These are phyloP conservation scores for Malacoraja senta DNA, from an alignment of 2,797 vertebrate genomes.

Conservation along the genomic window DNA sequence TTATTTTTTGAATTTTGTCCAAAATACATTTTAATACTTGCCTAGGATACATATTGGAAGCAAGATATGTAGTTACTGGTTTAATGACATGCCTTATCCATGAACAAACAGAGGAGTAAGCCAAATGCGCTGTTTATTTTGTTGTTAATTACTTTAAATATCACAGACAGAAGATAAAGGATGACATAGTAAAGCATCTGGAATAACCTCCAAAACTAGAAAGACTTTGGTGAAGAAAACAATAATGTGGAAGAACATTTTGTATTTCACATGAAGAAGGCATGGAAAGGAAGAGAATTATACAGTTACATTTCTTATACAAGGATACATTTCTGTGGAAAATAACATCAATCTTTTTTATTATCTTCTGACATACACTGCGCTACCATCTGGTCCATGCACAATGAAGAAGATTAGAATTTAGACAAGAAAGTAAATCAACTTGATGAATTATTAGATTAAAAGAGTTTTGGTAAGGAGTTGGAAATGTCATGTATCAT, in stretches of 20 bases:
- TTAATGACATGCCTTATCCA: conserved; percentile 5
- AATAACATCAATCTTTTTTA: conserved; percentile 17
- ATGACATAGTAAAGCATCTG: background rate
- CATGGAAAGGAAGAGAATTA: background rate
- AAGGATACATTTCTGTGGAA: background rate
- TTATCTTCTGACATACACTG: background rate
- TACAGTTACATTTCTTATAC: background rate
- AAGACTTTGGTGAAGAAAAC: background rate
- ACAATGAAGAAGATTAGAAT: conserved; percentile 28
- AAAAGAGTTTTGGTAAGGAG: background rate
- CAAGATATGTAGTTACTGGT: background rate
- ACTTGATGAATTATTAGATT: conserved; percentile 10
- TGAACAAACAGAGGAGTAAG: conserved; percentile 11
- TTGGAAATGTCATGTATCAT: conserved; percentile 7
- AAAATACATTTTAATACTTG: background rate
- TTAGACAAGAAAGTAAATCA: conserved; percentile 26
- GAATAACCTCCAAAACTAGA: background rate
- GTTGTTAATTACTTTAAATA: background rate
- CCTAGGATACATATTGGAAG: background rate
- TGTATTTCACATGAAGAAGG: background rate
- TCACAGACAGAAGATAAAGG: background rate
- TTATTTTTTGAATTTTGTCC: conserved; percentile 18
- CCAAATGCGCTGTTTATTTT: background rate
- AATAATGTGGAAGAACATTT: background rate
- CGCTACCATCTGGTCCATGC: conserved; percentile 1